Evolutionary conservation across 2,888 invertebrate species (phyloP).

Genomic region (Drosophila quinaria): DNA sequence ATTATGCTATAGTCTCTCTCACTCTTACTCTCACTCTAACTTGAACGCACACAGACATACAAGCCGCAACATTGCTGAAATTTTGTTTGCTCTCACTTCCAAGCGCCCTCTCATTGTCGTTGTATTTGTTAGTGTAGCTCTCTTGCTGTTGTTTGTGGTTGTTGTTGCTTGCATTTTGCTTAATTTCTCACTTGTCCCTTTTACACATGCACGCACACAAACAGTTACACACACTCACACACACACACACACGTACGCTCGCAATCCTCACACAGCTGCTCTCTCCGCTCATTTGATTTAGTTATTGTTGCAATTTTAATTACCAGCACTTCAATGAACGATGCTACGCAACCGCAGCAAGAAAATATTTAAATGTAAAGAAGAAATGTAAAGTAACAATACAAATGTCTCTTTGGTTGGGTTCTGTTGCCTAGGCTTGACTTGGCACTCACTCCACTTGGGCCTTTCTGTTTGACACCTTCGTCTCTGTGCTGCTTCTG

Average conservation of each 20-base stretch:
- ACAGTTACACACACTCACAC: slow-evolving; percentile 1
- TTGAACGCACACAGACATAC: slow-evolving; percentile 24
- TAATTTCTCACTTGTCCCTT: slow-evolving; percentile 72
- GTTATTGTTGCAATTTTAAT: slow-evolving; percentile 77
- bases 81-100: slow-evolving; percentile 71
- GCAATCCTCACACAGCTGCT: slow-evolving; percentile 4
- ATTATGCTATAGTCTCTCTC: slow-evolving; percentile 32
- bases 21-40: slow-evolving; percentile 19
- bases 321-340: slow-evolving; percentile 69
- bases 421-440: slow-evolving; percentile 9
- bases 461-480: slow-evolving; percentile 71
- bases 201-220: slow-evolving; percentile 30
- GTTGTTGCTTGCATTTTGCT: slow-evolving; percentile 51
- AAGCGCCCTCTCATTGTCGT: slow-evolving; percentile 19
- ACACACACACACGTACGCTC: slow-evolving; percentile 8
- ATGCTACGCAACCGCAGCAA: slow-evolving; percentile 14
- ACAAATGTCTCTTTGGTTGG: slow-evolving; percentile 47
- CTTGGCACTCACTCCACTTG: slow-evolving; percentile 53
- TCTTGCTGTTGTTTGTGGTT: slow-evolving; percentile 12
- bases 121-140: background rate
- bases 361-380: slow-evolving; percentile 45
- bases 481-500: slow-evolving; percentile 35
- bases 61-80: slow-evolving; percentile 59
- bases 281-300: slow-evolving; percentile 65
- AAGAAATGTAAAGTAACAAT: slow-evolving; percentile 73